These are phyloP conservation scores for Aegithalos caudatus DNA, from an alignment of 2,113 vertebrate genomes.

Conservation along the genomic window DNA sequence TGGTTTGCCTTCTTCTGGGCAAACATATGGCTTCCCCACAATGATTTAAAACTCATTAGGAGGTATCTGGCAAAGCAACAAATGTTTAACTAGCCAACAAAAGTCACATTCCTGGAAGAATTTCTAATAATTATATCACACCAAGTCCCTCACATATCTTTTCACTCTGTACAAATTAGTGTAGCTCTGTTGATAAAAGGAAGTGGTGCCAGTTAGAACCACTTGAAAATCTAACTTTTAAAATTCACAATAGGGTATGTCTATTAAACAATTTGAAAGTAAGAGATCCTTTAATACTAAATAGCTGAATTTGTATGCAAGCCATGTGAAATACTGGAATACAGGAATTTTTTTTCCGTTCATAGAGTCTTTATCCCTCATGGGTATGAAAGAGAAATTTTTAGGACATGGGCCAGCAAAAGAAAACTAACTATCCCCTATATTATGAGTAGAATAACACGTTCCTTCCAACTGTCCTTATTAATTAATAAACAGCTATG, in stretches of 20 bases:
- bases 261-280: neutral
- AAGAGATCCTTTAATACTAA: neutral
- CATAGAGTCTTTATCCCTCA: neutral
- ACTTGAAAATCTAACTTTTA: neutral
- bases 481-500: slow-evolving; percentile 34
- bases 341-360: neutral
- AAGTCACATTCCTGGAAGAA: neutral
- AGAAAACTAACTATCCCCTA: neutral
- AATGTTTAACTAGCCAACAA: neutral
- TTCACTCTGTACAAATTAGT: neutral
- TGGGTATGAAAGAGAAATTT: neutral
- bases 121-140: neutral
- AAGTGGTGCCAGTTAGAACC: neutral
- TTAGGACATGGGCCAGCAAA: neutral
- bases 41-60: neutral
- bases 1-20: neutral
- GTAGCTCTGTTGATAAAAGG: neutral
- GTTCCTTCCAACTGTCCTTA: neutral
- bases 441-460: neutral
- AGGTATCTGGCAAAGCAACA: neutral
- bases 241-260: neutral
- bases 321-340: neutral
- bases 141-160: neutral
- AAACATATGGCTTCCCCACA: neutral
- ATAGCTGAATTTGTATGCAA: neutral